A percentile compares a stretch with the other conserved stretches of the same genome.
These are phyloP conservation scores for Goniozus legneri DNA, from an alignment of 1,140 invertebrate species.

Conservation along the genomic window DNA sequence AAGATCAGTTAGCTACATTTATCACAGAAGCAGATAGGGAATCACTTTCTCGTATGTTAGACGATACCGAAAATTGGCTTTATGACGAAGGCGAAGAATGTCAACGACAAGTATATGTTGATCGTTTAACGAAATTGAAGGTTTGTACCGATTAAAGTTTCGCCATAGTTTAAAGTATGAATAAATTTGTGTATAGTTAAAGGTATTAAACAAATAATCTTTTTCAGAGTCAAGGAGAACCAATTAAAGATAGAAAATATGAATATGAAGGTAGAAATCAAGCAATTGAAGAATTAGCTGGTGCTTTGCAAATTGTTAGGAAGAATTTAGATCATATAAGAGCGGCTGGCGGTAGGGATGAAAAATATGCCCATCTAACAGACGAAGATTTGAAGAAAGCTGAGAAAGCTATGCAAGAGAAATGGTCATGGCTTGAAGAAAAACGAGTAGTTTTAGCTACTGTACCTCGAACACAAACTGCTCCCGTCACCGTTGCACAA, in stretches of 20 bases:
- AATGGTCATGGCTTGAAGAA: conserved; percentile 70
- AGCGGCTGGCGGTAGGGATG: conserved; percentile 55
- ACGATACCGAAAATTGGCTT: conserved; percentile 91
- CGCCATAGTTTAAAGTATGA: too few species aligned
- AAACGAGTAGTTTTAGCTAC: conserved; percentile 61
- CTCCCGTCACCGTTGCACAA: conserved; percentile 72
- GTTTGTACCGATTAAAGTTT: conserved; percentile 46
- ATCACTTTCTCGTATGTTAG: conserved; percentile 66
- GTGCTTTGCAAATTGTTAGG: conserved; percentile 67
- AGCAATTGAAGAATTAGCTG: conserved; percentile 74
- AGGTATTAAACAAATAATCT: background rate
- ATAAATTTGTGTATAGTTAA: background rate
- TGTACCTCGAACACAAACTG: conserved; percentile 62
- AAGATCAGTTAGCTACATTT: conserved; percentile 73
- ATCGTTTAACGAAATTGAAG: conserved; percentile 64
- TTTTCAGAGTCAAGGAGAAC: conserved; percentile 73
- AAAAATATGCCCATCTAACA: conserved; percentile 81
- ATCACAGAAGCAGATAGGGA: conserved; percentile 70
- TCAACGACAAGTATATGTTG: conserved; percentile 75
- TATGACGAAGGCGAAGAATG: conserved; percentile 94
- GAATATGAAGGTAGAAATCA: conserved; percentile 75
- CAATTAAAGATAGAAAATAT: conserved; percentile 73
- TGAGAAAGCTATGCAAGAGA: conserved; percentile 56
- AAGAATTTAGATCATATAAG: conserved; percentile 71
- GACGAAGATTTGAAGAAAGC: conserved; percentile 76